Conservation (phyloP, 2,797 vertebrate genomes). For the Loriculus beryllinus region DNA sequence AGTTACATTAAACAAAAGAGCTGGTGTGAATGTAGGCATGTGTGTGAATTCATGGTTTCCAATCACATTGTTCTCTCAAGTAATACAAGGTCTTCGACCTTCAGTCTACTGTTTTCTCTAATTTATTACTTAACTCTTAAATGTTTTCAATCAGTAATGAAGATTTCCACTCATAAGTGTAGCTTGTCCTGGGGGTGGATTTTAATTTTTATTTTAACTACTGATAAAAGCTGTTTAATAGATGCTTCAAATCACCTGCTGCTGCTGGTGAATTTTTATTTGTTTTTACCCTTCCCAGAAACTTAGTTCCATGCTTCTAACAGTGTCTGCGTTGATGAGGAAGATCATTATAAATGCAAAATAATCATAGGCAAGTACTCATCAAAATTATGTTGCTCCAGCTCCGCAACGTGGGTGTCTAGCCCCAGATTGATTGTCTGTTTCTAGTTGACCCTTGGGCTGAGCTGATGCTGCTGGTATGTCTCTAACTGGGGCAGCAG, state of each 20-base stretch:
- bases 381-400: background rate
- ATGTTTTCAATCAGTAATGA: background rate
- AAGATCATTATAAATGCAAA: background rate
- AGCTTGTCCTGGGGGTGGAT: background rate
- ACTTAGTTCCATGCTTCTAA: background rate
- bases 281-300: background rate
- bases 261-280: background rate
- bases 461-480: background rate
- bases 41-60: conserved; percentile 23
- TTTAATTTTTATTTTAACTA: background rate
- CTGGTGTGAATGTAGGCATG: conserved; percentile 19
- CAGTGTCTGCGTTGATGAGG: background rate
- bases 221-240: background rate
- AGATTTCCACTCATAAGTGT: background rate
- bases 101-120: background rate
- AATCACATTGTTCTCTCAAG: conserved; percentile 10
- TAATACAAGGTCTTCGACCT: background rate
- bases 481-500: background rate
- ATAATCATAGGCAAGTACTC: background rate
- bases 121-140: conserved; percentile 2
- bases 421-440: background rate
- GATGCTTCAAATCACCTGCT: background rate
- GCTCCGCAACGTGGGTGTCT: rapidly evolving
- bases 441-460: background rate
- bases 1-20: conserved; percentile 52